Evolutionary conservation across 1,140 invertebrate species (phyloP).

Genomic region (Copidosoma floridanum): DNA sequence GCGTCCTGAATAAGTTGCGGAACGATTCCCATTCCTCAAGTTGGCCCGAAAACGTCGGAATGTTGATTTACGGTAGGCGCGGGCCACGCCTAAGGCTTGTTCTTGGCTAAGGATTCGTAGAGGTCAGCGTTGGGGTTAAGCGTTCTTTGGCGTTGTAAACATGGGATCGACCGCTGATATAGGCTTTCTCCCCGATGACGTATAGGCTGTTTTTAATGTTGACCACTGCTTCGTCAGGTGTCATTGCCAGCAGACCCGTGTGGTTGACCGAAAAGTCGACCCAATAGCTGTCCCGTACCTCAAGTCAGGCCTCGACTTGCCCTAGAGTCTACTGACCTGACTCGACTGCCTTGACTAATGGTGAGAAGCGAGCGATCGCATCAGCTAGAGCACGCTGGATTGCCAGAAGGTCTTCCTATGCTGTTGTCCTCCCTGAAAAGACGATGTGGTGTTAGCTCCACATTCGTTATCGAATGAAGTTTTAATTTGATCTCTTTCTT

Average conservation of each 20-base stretch:
- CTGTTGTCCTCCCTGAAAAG: too few species aligned
- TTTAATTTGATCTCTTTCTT: too few species aligned
- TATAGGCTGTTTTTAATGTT: too few species aligned
- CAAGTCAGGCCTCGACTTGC: background rate
- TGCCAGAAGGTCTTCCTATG: too few species aligned
- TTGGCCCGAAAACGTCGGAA: too few species aligned
- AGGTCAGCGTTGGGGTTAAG: background rate
- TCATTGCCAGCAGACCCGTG: background rate
- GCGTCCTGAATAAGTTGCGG: too few species aligned
- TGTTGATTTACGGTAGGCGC: background rate
- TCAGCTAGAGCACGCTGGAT: too few species aligned
- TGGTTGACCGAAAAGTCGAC: background rate
- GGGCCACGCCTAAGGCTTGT: background rate
- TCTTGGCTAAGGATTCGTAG: background rate
- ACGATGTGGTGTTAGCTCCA: too few species aligned
- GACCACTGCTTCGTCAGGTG: background rate
- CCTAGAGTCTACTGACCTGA: background rate
- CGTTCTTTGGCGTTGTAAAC: background rate
- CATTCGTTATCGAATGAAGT: too few species aligned
- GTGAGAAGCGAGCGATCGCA: too few species aligned
- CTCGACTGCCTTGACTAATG: too few species aligned
- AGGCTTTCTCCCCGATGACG: background rate
- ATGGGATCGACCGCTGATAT: background rate
- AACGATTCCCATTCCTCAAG: too few species aligned
- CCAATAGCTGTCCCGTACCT: background rate